Evolutionary conservation across 2,888 invertebrate species (phyloP).

Genomic region (Balanococcus diminutus): DNA sequence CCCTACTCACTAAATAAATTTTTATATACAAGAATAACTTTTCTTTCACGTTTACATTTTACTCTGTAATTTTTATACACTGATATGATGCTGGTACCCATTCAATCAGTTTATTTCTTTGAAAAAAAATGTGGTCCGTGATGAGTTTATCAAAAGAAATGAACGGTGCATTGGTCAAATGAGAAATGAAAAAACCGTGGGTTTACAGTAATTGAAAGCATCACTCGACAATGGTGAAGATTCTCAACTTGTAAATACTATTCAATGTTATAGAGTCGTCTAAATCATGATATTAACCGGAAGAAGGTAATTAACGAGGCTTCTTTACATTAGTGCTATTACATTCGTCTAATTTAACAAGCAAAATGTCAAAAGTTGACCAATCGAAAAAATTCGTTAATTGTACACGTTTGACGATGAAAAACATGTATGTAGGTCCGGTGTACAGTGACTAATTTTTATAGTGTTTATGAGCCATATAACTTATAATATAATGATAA

Average conservation of each 20-base stretch:
- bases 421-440: slow-evolving; percentile 25
- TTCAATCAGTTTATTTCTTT: neutral
- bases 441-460: neutral
- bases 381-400: slow-evolving; percentile 48
- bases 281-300: slow-evolving; percentile 52
- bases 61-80: neutral
- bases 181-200: slow-evolving; percentile 18
- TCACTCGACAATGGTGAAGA: slow-evolving; percentile 33
- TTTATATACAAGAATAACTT: neutral
- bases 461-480: neutral
- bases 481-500: neutral
- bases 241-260: slow-evolving; percentile 39
- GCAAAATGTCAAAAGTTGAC: slow-evolving; percentile 53
- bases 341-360: slow-evolving; percentile 48
- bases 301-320: slow-evolving; percentile 50
- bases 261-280: slow-evolving; percentile 44
- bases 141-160: slow-evolving; percentile 17
- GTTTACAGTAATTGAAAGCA: slow-evolving; percentile 32
- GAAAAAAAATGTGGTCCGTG: neutral
- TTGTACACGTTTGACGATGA: slow-evolving; percentile 34
- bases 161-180: neutral
- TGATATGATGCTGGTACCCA: neutral
- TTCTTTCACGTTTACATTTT: no score
- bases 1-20: neutral
- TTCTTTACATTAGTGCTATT: slow-evolving; percentile 42